Conservation (phyloP, 2,113 vertebrate genomes). For the Tachycineta bicolor region DNA sequence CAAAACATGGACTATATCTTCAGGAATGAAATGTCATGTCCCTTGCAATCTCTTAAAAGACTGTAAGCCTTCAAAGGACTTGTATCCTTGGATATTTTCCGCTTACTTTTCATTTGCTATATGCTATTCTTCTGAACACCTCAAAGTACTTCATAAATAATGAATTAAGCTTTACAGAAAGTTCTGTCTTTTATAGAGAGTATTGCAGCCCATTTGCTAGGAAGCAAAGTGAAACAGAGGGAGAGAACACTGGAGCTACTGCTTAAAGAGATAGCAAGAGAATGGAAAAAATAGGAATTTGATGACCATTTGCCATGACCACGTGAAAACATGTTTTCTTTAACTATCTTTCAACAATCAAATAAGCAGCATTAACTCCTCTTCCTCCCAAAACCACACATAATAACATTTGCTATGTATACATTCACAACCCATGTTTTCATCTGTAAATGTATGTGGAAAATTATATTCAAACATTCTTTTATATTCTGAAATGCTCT, state of each 20-base stretch:
- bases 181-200: background rate
- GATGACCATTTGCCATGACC: background rate
- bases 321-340: background rate
- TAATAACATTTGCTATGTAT: background rate
- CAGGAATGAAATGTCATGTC: background rate
- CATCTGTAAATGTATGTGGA: background rate
- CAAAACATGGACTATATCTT: background rate
- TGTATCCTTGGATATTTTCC: background rate
- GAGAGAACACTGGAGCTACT: background rate
- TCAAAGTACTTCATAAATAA: conserved; percentile 12
- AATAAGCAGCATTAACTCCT: background rate
- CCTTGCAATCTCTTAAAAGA: background rate
- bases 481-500: background rate
- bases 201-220: background rate
- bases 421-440: background rate
- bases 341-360: background rate
- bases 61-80: background rate
- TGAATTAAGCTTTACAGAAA: conserved; percentile 8
- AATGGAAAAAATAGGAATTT: background rate
- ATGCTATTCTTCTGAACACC: background rate
- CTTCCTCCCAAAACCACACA: fast-evolving
- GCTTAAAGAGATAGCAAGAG: background rate
- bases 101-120: background rate
- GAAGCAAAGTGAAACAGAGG: background rate
- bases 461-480: background rate